phyloP scores from a whole-genome alignment of 2,797 vertebrate genomes.

The Muraenolepis orangiensis region DNA sequence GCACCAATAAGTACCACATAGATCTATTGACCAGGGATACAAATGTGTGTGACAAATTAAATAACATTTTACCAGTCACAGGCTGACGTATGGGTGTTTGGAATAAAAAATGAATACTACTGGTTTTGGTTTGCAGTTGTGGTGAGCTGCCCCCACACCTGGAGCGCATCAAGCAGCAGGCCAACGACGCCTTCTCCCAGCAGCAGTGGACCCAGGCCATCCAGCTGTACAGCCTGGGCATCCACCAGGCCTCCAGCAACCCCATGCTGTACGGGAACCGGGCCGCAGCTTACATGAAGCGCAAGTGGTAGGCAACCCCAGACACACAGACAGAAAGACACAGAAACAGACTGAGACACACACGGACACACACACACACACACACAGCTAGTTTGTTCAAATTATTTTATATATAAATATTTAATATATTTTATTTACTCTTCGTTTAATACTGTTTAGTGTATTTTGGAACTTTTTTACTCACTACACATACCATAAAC shows the following conservation, averaged over 20 bases:
- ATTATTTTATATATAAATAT: too few relatives aligned
- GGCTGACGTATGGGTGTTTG: too few relatives aligned
- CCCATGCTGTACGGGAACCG: slow-evolving; percentile 98
- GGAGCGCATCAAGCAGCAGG: slow-evolving; percentile 93
- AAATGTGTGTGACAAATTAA: too few relatives aligned
- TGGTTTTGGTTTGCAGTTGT: slow-evolving; percentile 64
- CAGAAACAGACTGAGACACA: too few relatives aligned
- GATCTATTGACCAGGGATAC: too few relatives aligned
- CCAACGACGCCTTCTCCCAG: slow-evolving; percentile 94
- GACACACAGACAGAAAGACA: neutral
- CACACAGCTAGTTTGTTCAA: neutral
- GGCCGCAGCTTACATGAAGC: slow-evolving; percentile 98
- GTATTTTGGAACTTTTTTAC: too few relatives aligned
- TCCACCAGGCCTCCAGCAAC: slow-evolving; percentile 85
- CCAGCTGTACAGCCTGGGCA: slow-evolving; percentile 93
- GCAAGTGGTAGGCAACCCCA: slow-evolving; percentile 83
- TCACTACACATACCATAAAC: too few relatives aligned
- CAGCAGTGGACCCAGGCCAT: slow-evolving; percentile 99
- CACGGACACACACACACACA: neutral
- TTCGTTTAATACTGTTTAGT: too few relatives aligned
- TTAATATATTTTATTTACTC: too few relatives aligned
- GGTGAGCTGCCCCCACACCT: slow-evolving; percentile 87
- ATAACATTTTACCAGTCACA: too few relatives aligned
- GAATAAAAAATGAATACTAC: too few relatives aligned
- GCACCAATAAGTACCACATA: too few relatives aligned